phyloP scores from a whole-genome alignment of 2,797 vertebrate species.

The Mastacembelus armatus region DNA sequence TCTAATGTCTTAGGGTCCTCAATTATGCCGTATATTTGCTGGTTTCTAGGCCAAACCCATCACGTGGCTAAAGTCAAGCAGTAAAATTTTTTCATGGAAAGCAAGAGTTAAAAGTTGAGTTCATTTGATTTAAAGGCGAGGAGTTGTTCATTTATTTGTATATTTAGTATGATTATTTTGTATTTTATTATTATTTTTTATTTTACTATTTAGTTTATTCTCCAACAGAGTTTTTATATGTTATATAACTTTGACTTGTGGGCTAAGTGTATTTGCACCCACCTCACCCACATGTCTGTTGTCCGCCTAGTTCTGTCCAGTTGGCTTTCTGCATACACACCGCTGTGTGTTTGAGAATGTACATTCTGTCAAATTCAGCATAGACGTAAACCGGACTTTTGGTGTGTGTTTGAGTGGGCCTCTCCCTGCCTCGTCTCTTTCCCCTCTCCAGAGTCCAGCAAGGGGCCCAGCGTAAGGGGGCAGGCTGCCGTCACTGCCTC shows the following conservation, averaged over 20 bases:
- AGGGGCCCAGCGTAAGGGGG: slow-evolving; percentile 83
- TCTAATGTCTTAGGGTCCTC: slow-evolving; percentile 53
- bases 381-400: slow-evolving; percentile 75
- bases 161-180: too few relatives aligned
- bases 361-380: slow-evolving; percentile 68
- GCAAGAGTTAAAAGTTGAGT: slow-evolving; percentile 20
- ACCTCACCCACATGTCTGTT: slow-evolving; percentile 58
- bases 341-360: slow-evolving; percentile 52
- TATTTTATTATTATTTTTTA: too few relatives aligned
- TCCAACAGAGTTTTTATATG: slow-evolving; percentile 38
- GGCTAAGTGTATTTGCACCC: slow-evolving; percentile 50
- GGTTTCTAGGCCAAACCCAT: slow-evolving; percentile 49
- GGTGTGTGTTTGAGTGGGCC: slow-evolving; percentile 76
- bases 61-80: slow-evolving; percentile 51
- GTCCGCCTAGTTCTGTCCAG: slow-evolving; percentile 55
- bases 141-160: too few relatives aligned
- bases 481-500: slow-evolving; percentile 75
- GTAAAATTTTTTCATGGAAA: too few relatives aligned
- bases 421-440: slow-evolving; percentile 83
- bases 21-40: slow-evolving; percentile 55
- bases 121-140: not conserved
- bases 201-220: too few relatives aligned
- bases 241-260: slow-evolving; percentile 69
- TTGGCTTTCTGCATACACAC: slow-evolving; percentile 23
- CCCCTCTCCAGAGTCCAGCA: slow-evolving; percentile 83